Evolutionary conservation across 1,140 invertebrate genomes (phyloP), one percentile per base, ranked within the genome.

Genomic region (Heterodera carotae): DNA sequence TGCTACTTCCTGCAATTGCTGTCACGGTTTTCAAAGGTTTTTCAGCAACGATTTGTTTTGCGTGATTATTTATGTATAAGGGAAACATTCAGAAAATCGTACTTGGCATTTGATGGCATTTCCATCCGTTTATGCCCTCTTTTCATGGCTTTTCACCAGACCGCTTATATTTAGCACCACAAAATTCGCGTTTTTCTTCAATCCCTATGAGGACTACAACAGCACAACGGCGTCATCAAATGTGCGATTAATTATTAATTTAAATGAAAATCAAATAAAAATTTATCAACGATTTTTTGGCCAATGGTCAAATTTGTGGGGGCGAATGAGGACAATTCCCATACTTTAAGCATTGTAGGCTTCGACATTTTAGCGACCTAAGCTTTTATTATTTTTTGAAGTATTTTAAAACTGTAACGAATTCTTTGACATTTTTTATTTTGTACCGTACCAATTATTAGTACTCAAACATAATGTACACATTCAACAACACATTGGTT

Each of bases 401-500:
- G n/a, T n/a, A n/a, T n/a, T n/a, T n/a, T n/a, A n/a, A n/a, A n/a
- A n/a, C n/a, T n/a, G n/a, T n/a, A n/a, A n/a, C n/a, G n/a, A n/a
- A n/a, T n/a, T n/a, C n/a, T n/a, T 56, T 56, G 53, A 56, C 10
- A 12, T 56, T 56, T 56, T n/a, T 10, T 12, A 56, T 12, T 56
- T 56, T 56, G 53, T 10, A n/a, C n/a, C 10, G 10, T 12, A 56
- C 53, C n/a, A 56, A 12, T 62, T 62, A 10, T 62, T 18, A 62
- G 60, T 62, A 62, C 60, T 27, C 60, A 6, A 62, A 62, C 60
- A 62, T 27, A n/a, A 18, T 62, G 60, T 18, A 62, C 60, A 62
- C 60, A 8, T 62, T 62, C 60, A 62, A 62, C 60, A 62, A 62
- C 60, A 62, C 60, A 8, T 31, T 62, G 60, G 60, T 62, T 18